phyloP scores from a whole-genome alignment of 2,888 invertebrate species.

The Volucella bombylans region DNA sequence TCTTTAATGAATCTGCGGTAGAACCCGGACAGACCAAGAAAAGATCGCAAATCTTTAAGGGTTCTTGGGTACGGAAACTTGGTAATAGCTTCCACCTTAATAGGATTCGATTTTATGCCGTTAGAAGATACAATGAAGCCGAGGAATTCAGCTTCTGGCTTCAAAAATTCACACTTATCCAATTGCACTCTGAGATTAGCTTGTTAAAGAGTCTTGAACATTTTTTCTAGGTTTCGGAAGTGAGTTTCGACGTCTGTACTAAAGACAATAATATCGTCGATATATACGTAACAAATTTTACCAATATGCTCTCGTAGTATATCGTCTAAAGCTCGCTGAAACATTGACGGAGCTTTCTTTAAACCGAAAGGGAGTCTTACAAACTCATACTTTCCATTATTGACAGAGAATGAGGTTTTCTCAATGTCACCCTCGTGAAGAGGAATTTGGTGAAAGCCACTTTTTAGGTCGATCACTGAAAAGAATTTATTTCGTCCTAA shows the following conservation, averaged over 20 bases:
- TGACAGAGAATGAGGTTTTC: conserved; percentile 39
- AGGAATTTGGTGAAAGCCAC: conserved; percentile 53
- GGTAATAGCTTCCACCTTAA: conserved; percentile 42
- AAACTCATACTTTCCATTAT: conserved; percentile 47
- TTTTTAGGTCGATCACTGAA: conserved; percentile 41
- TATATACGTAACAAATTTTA: conserved; percentile 42
- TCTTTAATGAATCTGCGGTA: conserved; percentile 14
- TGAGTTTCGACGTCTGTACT: conserved; percentile 31
- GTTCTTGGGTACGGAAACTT: too few relatives aligned
- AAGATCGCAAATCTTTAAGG: conserved; percentile 38
- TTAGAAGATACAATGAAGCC: conserved; percentile 56
- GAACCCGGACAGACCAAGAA: conserved; percentile 36
- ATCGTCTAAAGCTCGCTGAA: conserved; percentile 27
- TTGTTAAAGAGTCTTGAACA: conserved; percentile 45
- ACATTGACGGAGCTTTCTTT: conserved; percentile 46
- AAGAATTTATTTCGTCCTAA: conserved; percentile 23
- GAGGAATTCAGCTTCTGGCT: conserved; percentile 48
- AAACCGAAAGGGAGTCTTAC: conserved; percentile 48
- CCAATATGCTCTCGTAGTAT: conserved; percentile 38
- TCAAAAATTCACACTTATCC: conserved; percentile 60
- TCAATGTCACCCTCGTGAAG: conserved; percentile 39
- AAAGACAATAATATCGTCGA: conserved; percentile 57
- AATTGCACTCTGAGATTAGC: conserved; percentile 51
- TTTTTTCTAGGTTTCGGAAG: conserved; percentile 34
- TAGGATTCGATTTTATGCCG: conserved; percentile 52